Base-by-base conservation (phyloP, 1,140 invertebrate species). In the Potamilus streckersoni region DNA sequence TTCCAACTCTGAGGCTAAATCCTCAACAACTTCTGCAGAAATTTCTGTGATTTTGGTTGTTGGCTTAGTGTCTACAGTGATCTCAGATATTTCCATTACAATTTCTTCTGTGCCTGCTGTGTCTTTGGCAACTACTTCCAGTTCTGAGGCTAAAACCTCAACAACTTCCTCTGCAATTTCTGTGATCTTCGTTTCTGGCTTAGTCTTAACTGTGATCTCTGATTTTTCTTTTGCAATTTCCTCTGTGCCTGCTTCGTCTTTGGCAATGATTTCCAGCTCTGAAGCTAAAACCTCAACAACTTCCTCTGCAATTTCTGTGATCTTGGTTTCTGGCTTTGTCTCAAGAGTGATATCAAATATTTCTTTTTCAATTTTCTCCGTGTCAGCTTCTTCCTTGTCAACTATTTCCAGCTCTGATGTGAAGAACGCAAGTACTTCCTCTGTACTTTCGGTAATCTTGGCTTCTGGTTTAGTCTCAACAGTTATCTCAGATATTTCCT, bases 351-450 rank as follows among this genome's bases (percentile, higher is more conserved):
- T 56, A 20, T 69, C 70, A 69, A 55, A n/a, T 19, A 67, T 69
- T 69, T 74, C 75, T 70, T 17, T 38, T 64, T 55, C n/a, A 59
- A 79, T 66, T 67, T 73, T 73, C 49, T 56, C 56, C 55, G 60
- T 23, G 20, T 16, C 56, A 12, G 27, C 55, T 56, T 31, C 70
- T 49, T 57, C 65, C 56, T 27, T 57, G 6, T 2, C 31, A 15
- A 19, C 14, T 20, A n/a, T 1, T 2, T 27, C n/a, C 23, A 56
- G 20, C n/a, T 76, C 61, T 55, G 31, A 55, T 49, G 68, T 59
- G 56, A 63, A 12, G n/a, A 23, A 17, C 60, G 71, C 69, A 13
- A 12, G 72, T 58, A 73, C 57, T 27, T 69, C 63, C 19, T 6
- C 56, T 56, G 69, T 38, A 13, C 1, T 27, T 20, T 12, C 49